These are phyloP conservation scores for Chelon auratus DNA, from an alignment of 2,797 vertebrate genomes.

Conservation along the genomic window DNA sequence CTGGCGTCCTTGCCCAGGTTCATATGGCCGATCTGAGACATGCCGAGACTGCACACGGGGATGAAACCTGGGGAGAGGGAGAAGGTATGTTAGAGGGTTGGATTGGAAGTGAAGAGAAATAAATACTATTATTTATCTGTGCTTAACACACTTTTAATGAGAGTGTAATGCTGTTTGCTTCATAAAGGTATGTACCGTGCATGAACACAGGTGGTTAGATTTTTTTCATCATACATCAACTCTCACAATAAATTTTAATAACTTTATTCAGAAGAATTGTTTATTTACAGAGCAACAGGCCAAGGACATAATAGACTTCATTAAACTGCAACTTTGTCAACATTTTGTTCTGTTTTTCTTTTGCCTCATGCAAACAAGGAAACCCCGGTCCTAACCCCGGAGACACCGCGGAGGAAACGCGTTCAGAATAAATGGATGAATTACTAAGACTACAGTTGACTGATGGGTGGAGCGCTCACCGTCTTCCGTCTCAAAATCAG, in stretches of 20 bases:
- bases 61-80: slow-evolving; percentile 89
- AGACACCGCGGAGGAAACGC: slow-evolving; percentile 18
- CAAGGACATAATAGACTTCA: slow-evolving; percentile 27
- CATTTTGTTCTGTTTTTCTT: slow-evolving; percentile 15
- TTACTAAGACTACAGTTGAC: slow-evolving; percentile 5
- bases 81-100: background rate
- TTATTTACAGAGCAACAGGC: slow-evolving; percentile 39
- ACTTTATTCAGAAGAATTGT: slow-evolving; percentile 18
- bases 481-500: slow-evolving; percentile 94
- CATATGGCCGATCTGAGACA: slow-evolving; percentile 94
- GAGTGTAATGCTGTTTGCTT: too few relatives aligned
- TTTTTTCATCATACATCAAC: background rate
- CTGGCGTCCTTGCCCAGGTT: slow-evolving; percentile 96
- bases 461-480: slow-evolving; percentile 85
- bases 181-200: too few relatives aligned
- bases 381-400: slow-evolving; percentile 18
- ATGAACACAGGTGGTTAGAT: too few relatives aligned
- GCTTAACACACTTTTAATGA: background rate
- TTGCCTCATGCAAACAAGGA: slow-evolving; percentile 23
- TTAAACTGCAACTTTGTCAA: slow-evolving; percentile 28
- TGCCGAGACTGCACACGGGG: slow-evolving; percentile 93
- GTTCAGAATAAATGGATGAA: slow-evolving; percentile 37
- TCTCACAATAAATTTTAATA: slow-evolving; percentile 11
- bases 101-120: background rate
- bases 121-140: background rate